Evolutionary conservation across 2,888 invertebrate genomes (phyloP).

Genomic region (Drosophila aldrichi): DNA sequence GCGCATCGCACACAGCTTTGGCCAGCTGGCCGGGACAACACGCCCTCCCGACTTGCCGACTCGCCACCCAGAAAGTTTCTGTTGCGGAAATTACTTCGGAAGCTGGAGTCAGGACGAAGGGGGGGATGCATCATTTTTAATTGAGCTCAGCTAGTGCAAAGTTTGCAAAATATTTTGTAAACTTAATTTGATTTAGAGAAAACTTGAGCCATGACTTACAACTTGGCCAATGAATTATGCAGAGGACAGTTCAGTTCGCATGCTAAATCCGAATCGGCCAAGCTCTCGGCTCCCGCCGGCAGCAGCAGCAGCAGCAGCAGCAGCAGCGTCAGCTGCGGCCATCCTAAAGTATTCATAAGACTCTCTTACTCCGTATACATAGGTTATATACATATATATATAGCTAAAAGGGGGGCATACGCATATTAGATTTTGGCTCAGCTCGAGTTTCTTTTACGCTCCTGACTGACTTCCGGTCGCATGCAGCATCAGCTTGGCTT

Average conservation of each 20-base stretch:
- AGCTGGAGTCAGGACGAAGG: slow-evolving; percentile 15
- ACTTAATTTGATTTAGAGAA: slow-evolving; percentile 74
- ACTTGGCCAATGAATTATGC: slow-evolving; percentile 73
- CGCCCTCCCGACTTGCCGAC: neutral
- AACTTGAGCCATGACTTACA: slow-evolving; percentile 74
- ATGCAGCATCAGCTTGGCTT: neutral
- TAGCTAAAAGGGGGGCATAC: neutral
- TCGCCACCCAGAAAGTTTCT: slow-evolving; percentile 57
- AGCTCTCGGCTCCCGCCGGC: slow-evolving; percentile 21
- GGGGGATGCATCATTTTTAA: slow-evolving; percentile 69
- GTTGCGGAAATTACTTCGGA: slow-evolving; percentile 73
- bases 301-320: too few relatives aligned
- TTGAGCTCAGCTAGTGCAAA: slow-evolving; percentile 64
- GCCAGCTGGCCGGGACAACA: slow-evolving; percentile 2
- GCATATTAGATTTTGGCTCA: slow-evolving; percentile 4
- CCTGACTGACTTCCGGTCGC: neutral
- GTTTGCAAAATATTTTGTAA: slow-evolving; percentile 71
- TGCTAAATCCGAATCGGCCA: slow-evolving; percentile 33
- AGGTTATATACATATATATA: neutral
- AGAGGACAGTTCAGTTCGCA: slow-evolving; percentile 49
- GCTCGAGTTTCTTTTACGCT: neutral
- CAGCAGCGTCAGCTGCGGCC: slow-evolving; percentile 39
- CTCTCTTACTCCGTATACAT: slow-evolving; percentile 16
- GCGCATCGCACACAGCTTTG: slow-evolving; percentile 60
- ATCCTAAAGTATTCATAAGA: slow-evolving; percentile 67